phyloP scores from a whole-genome alignment of 2,113 vertebrate genomes.

The Chaetodon trifascialis region DNA sequence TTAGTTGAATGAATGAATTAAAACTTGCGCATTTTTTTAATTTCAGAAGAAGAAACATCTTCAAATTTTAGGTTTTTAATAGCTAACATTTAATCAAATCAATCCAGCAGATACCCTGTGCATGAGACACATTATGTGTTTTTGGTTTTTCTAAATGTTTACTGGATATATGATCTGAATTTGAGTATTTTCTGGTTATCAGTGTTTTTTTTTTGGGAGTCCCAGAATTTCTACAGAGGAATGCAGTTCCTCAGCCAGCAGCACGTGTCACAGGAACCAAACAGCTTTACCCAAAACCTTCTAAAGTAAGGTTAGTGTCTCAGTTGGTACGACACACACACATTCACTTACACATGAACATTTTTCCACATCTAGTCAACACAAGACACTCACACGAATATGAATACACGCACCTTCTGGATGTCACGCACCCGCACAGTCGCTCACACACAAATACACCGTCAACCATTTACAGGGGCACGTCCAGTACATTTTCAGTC shows the following conservation, averaged over 20 bases:
- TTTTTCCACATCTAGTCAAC: conserved; percentile 41
- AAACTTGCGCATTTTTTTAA: background rate
- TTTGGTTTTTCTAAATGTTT: background rate
- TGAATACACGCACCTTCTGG: conserved; percentile 29
- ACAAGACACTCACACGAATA: conserved; percentile 39
- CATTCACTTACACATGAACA: conserved; percentile 24
- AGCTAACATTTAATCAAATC: background rate
- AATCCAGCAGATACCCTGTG: conserved; percentile 46
- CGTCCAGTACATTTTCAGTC: conserved; percentile 59
- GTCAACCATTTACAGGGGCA: conserved; percentile 54
- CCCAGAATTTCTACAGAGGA: conserved; percentile 87
- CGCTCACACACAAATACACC: conserved; percentile 39
- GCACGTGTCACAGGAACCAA: conserved; percentile 82
- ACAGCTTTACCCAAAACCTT: conserved; percentile 80
- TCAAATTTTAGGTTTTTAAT: background rate
- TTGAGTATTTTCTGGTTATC: background rate
- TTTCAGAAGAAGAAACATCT: background rate
- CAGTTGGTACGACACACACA: conserved; percentile 59
- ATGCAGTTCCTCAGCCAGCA: conserved; percentile 82
- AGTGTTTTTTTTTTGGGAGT: conserved; percentile 17
- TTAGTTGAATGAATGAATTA: background rate
- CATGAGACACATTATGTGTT: background rate
- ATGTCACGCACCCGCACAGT: conserved; percentile 27
- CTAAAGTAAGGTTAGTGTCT: conserved; percentile 68
- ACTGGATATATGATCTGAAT: background rate